phyloP scores from a whole-genome alignment of 37 sponge, comb jelly and placozoan species.

The Beroe ovata region DNA sequence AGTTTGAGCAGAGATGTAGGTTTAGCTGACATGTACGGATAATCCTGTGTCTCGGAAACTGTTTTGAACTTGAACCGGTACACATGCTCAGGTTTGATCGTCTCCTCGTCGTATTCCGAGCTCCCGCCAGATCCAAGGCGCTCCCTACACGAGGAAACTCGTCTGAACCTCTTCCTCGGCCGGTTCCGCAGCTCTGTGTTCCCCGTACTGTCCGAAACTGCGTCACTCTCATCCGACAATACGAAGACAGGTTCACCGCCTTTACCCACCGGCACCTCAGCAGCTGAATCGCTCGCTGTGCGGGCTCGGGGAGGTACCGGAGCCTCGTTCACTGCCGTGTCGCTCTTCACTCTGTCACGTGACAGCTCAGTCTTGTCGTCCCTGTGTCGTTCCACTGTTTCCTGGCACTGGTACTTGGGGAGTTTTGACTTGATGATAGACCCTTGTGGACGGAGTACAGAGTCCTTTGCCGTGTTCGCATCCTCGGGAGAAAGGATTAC shows the following conservation, averaged over 20 bases:
- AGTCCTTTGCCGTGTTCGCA: conserved; percentile 14
- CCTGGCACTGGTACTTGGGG: background rate
- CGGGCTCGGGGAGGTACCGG: background rate
- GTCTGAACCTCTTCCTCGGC: conserved; percentile 8
- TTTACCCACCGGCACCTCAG: background rate
- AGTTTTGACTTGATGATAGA: conserved; percentile 34
- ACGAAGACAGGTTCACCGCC: background rate
- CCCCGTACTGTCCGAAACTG: conserved; percentile 4
- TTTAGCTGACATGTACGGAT: conserved; percentile 54
- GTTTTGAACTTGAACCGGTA: conserved; percentile 51
- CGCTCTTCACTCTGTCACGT: conserved; percentile 19
- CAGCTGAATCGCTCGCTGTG: conserved; percentile 23
- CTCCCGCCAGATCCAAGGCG: conserved; percentile 49
- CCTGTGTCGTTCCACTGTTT: background rate
- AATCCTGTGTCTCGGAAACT: conserved; percentile 39
- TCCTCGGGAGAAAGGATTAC: conserved; percentile 2
- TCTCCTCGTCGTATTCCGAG: conserved; percentile 18
- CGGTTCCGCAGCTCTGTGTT: background rate
- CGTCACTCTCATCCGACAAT: conserved; percentile 22
- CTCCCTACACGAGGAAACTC: conserved; percentile 7
- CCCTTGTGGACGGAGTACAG: conserved; percentile 7
- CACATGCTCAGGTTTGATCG: conserved; percentile 3
- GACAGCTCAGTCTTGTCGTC: background rate
- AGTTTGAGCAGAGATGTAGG: conserved; percentile 34
- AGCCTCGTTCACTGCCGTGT: background rate